Evolutionary conservation across 2,888 invertebrate species (phyloP).

Genomic region (Mythimna lalbum): DNA sequence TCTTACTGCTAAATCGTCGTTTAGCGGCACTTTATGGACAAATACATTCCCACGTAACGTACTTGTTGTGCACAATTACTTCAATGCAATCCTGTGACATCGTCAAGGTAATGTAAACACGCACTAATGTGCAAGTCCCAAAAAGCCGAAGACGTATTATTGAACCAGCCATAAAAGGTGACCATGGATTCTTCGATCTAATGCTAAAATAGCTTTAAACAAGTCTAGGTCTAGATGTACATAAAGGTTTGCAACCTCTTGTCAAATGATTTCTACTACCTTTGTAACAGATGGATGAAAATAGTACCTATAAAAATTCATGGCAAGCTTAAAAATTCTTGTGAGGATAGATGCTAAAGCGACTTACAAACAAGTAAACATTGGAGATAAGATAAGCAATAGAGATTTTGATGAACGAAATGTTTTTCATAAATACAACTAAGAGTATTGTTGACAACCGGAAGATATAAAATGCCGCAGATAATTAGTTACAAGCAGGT

Average conservation of each 20-base stretch:
- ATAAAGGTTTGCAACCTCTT: too few species aligned
- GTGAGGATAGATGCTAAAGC: background rate
- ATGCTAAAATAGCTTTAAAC: background rate
- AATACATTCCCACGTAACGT: slow-evolving; percentile 58
- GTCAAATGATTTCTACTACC: too few species aligned
- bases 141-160: background rate
- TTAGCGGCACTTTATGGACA: slow-evolving; percentile 60
- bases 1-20: slow-evolving; percentile 62
- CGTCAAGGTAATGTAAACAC: slow-evolving; percentile 49
- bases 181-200: background rate
- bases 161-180: background rate
- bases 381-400: background rate
- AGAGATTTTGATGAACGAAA: background rate
- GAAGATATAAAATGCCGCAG: too few species aligned
- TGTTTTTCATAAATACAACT: background rate
- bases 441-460: background rate
- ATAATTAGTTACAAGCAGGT: too few species aligned
- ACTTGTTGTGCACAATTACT: slow-evolving; percentile 51
- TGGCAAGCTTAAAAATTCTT: too few species aligned
- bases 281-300: too few species aligned
- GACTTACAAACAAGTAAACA: background rate
- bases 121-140: background rate
- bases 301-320: too few species aligned
- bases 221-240: background rate
- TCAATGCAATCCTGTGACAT: slow-evolving; percentile 56